Evolutionary conservation across 2,888 invertebrate species (phyloP).

Genomic region (Lottia gigantea): DNA sequence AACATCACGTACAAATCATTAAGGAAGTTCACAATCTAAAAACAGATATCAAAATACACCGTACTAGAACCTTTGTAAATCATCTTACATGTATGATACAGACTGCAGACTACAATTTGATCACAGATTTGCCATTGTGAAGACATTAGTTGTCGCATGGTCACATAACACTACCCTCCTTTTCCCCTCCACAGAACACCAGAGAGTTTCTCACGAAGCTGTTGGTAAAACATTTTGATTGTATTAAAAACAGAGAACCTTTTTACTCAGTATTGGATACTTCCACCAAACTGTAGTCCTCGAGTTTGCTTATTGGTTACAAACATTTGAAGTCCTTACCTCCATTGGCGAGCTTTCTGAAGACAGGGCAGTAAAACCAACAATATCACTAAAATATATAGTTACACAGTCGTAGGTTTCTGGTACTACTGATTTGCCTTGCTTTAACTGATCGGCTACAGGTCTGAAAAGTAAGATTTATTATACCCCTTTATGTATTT

Average conservation of each 20-base stretch:
- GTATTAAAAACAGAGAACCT: no score
- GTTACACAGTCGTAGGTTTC: slow-evolving; percentile 40
- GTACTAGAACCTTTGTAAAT: no score
- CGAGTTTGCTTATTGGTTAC: neutral
- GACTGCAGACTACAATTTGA: no score
- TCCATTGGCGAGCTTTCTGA: slow-evolving; percentile 37
- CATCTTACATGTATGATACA: no score
- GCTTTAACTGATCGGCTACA: slow-evolving; percentile 40
- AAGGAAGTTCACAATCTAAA: slow-evolving; percentile 46
- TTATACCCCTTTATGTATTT: no score
- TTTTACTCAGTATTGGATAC: neutral
- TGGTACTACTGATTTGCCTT: slow-evolving; percentile 39
- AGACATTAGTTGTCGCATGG: no score
- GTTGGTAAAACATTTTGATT: no score
- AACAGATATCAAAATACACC: neutral
- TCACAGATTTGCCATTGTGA: no score
- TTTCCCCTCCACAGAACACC: no score
- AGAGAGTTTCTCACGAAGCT: no score
- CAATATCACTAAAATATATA: slow-evolving; percentile 46
- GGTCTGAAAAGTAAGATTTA: slow-evolving; percentile 25
- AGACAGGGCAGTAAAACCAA: slow-evolving; percentile 42
- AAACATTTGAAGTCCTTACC: slow-evolving; percentile 20
- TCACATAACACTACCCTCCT: no score
- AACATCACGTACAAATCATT: slow-evolving; percentile 51
- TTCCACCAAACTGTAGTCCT: neutral